Base-by-base conservation (phyloP, 2,888 invertebrate genomes). In the Stenodera caucasica region DNA sequence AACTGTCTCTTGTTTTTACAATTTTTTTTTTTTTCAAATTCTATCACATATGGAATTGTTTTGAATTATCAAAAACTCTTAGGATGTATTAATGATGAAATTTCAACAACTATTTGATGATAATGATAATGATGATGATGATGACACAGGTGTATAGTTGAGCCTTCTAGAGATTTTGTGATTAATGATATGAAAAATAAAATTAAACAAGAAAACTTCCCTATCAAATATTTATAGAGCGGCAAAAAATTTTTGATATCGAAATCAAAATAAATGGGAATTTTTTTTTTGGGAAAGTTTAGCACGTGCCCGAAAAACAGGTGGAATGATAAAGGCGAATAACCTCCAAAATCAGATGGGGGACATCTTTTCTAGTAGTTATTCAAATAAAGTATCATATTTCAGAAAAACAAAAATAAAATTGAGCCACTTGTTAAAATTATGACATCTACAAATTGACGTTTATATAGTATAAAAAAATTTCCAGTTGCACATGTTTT, bases 1-100 rank as follows among this genome's bases (percentile, higher is more conserved):
- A 61, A 64, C 69, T 65, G 70, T 67, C 68, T 66, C 45, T 15
- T 64, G 70, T 67, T 67, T 64, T 11, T 37, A 5, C 54, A 60
- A 45, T 61, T 58, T 57, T 26, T 57, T 63, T 57, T 63, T 59
- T 52, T n/a, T n/a, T n/a, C n/a, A n/a, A n/a, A n/a, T n/a, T n/a
- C n/a, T n/a, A n/a, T n/a, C 53, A 35, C 30, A 53, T 33, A 35
- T 33, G 53, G 51, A 55, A 54, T 58, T 53, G 40, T 49, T 58
- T 45, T 45, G n/a, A n/a, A n/a, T n/a, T n/a, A n/a, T n/a, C n/a
- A n/a, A n/a, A n/a, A n/a, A n/a, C n/a, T n/a, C n/a, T n/a, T n/a
- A n/a, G n/a, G n/a, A n/a, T n/a, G n/a, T n/a, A 61, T 57, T 61
- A 61, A 61, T 61, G 37, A 57, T 54, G 35, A 52, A 61, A 61